Base-by-base conservation (phyloP, 2,888 invertebrate species). In the Smittia aterrima region DNA sequence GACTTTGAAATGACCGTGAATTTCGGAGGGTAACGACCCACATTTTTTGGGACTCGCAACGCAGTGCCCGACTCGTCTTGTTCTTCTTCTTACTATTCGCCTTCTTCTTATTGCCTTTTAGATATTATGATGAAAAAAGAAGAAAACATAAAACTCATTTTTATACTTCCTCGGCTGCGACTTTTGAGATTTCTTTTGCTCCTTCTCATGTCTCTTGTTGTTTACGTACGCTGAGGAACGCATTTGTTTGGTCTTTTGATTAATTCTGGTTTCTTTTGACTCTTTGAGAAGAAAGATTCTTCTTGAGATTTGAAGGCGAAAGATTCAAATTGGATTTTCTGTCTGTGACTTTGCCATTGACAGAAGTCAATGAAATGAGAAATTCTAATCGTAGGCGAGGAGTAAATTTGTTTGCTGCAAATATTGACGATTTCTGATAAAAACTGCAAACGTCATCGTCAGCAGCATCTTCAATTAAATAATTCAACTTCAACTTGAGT, bases 1-100 rank as follows among this genome's bases (percentile, higher is more conserved):
- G 78, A 78, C 78, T 78, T 78, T 75, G 77, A 78, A 78, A 77
- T 78, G 78, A 78, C 78, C 78, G 78, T 78, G 78, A 78, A 78
- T 75, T 76, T 76, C 77, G 75, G 41, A 76, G 78, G 78, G 78
- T 78, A 78, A 78, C 78, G 78, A 78, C 78, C 78, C 78, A 78
- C 76, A 70, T 70, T 70, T 70, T 32, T 2, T 40, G 18, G 41
- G 20, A 54, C 70, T 70, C 54, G 68, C 68, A 68, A 6, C 47
- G 68, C 22, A 47, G 68, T 47, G 47, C 68, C 68, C 68, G 47
- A 68, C 68, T 40, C 68, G 70, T 54, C 70, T 53, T 54, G 9
- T 22, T 70, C 27, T 25, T 70, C 16, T 70, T 70, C 70, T 53
- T 54, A 9, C 27, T 70, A 27, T 70, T 58, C 58, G 58, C 58